Evolutionary conservation across 2,888 invertebrate genomes (phyloP), one percentile per base, ranked within the genome.

Genomic region (Cantharis lateralis): DNA sequence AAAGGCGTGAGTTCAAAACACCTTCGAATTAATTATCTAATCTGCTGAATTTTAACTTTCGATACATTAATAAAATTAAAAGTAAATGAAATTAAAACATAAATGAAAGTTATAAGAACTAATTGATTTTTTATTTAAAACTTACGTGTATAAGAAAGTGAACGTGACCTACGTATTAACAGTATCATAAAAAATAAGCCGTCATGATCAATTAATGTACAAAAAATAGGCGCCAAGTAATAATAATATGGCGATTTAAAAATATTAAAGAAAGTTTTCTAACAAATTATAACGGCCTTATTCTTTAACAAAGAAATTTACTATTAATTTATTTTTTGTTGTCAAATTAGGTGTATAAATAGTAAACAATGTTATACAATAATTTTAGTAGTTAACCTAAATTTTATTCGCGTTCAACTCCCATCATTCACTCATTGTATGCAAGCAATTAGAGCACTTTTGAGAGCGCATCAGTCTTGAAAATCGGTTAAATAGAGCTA

Each of bases 381-480:
- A 15, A 18, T 20, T 66, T 68, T 68, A 48, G 61, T 48, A 32
- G 48, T 68, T 72, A 72, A 72, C 73, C 73, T 73, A 62, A 73
- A 73, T 68, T 62, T 72, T 68, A 61, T 16, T 66, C 32, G 9
- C n/a, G 11, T 18, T 26, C 16, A 16, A 66, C 48, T 71, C 62
- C 26, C 64, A 66, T 66, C 13, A 66, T 72, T n/a, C 26, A 48
- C 61, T 66, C 74, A 74, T 74, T 63, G 68, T 74, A n/a, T 70
- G 61, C 63, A 71, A 62, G 69, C 71, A 62, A 75, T 75, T 75
- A 75, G 68, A 72, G 32, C 68, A 69, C 68, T 68, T 75, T 75
- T 75, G 75, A 75, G 75, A 75, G 71, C 75, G 72, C 71, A 48
- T 75, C 71, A 16, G n/a, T 66, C 24, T 62, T 68, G 64, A 71